These are phyloP conservation scores for Leguminivora glycinivorella DNA, from an alignment of 1,140 invertebrate genomes.

Conservation along the genomic window DNA sequence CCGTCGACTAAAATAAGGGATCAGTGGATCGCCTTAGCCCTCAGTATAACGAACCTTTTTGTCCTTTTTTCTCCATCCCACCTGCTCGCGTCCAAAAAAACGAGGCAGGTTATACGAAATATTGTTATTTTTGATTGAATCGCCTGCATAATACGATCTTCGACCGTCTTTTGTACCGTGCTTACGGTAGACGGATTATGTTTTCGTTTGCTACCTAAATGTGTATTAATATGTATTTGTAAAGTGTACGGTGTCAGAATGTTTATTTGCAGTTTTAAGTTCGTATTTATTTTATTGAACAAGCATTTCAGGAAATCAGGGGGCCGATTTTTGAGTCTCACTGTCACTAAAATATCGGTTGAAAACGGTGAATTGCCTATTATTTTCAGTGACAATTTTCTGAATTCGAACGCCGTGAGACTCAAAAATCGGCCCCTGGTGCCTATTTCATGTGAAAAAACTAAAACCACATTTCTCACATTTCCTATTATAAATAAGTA, in stretches of 20 bases:
- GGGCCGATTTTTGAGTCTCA: too few species aligned
- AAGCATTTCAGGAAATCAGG: too few species aligned
- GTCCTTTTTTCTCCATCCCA: constrained; percentile 35
- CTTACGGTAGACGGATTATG: constrained; percentile 3
- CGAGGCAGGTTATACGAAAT: constrained; percentile 34
- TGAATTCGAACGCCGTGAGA: too few species aligned
- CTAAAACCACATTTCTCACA: too few species aligned
- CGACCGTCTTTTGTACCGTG: constrained; percentile 8
- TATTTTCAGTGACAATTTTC: too few species aligned
- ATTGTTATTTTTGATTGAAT: constrained; percentile 36
- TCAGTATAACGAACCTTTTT: constrained; percentile 34
- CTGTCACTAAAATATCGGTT: too few species aligned
- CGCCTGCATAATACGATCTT: constrained; percentile 26
- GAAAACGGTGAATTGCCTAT: too few species aligned
- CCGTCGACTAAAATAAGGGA: constrained; percentile 12
- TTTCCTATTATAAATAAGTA: too few species aligned
- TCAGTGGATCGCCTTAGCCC: constrained; percentile 29
- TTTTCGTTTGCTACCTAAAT: constrained; percentile 24
- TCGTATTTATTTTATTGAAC: too few species aligned
- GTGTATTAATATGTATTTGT: not conserved
- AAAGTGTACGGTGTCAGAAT: not conserved
- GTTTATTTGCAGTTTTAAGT: too few species aligned
- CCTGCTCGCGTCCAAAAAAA: constrained; percentile 39
- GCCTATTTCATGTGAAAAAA: too few species aligned
- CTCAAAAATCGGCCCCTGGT: too few species aligned